Conservation (phyloP, 2,797 vertebrate genomes). For the Prionace glauca region DNA sequence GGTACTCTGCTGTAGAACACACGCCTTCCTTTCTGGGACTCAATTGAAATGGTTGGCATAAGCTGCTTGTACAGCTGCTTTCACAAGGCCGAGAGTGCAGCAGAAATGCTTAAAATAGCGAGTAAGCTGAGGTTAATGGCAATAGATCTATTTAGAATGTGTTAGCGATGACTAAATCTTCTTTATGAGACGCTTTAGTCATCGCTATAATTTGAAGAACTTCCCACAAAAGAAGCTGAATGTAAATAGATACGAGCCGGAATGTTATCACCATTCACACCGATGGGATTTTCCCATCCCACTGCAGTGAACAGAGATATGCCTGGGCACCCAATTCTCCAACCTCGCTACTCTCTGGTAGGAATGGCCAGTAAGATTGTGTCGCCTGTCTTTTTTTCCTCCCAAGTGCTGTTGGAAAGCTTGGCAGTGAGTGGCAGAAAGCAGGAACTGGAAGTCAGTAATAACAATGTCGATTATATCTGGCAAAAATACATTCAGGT, state of each 20-base stretch:
- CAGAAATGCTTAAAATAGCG: neutral
- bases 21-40: neutral
- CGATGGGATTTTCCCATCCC: no score
- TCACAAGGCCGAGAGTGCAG: neutral
- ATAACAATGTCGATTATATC: neutral
- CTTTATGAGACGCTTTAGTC: neutral
- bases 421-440: neutral
- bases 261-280: no score
- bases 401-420: neutral
- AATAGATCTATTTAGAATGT: neutral
- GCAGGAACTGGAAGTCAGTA: neutral
- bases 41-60: conserved; percentile 2
- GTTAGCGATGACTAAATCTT: neutral
- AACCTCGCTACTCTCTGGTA: no score
- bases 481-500: neutral
- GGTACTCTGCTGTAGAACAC: neutral
- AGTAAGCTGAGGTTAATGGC: neutral
- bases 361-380: no score
- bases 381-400: neutral
- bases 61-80: neutral
- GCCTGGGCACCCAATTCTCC: no score
- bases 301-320: no score
- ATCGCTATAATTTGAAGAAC: neutral
- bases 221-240: neutral
- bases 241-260: neutral